Evolutionary conservation across 2,888 invertebrate species (phyloP), one percentile per base, ranked within the genome.

Genomic region (Lasioglossum morio): DNA sequence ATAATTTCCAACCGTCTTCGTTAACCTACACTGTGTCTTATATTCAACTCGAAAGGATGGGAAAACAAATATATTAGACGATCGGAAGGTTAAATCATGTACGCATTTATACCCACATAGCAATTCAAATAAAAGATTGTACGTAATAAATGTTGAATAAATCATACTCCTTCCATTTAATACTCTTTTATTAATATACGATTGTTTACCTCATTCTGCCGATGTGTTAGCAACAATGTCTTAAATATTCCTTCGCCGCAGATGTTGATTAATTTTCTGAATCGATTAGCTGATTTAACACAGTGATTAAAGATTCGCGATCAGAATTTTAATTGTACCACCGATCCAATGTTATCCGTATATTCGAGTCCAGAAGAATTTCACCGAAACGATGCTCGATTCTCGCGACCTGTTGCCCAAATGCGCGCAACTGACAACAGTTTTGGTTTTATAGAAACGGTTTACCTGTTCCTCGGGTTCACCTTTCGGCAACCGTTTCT

Each of bases 141-240:
- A 48, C 48, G 16, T 48, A 19, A 48, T 5, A 48, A 19, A 48
- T 48, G 5, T 2, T 14, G 4, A 14, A 60, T 27, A 60, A 60
- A 14, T 12, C 12, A n/a, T 27, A 27, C 4, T 0, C 4, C 10
- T 60, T 14, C 12, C 1, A 60, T 60, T 14, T 14, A 60, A 12
- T 1, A 27, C n/a, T 14, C n/a, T 12, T 3, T 12, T 10, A 12
- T n/a, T 57, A 27, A 60, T 12, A 60, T 60, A 12, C 2, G 27
- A 27, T 27, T 48, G 12, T 84, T 84, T 43, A 83, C 84, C 85
- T 85, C 85, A 83, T 84, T 74, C 53, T 70, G 7, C 23, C 27
- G 7, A 53, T 27, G 43, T 43, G 23, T 34, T 1, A 5, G 27
- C 60, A 14, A 30, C 23, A 37, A 37, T 23, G 0, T 7, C 30